Conservation (phyloP, 30 jellyfish, hydroid and myxozoan genomes). For the Nemopilema nomurai region DNA sequence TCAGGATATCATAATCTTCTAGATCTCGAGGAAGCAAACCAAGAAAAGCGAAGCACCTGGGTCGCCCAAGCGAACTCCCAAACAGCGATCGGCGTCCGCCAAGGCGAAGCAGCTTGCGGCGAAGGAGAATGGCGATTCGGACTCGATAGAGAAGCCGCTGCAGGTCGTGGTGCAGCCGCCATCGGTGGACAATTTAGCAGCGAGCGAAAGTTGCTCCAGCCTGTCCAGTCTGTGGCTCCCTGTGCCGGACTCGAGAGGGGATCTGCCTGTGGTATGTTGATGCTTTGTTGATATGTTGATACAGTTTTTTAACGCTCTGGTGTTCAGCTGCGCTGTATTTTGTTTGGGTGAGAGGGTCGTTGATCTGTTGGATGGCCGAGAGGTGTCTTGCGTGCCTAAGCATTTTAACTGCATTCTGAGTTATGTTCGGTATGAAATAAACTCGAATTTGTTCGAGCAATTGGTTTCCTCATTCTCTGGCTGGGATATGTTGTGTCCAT, state of each 20-base stretch:
- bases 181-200: conserved; percentile 65
- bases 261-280: conserved; percentile 49
- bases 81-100: conserved; percentile 19
- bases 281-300: background rate
- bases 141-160: conserved; percentile 57
- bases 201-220: conserved; percentile 79
- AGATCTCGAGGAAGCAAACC: conserved; percentile 48
- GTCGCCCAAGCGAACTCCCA: conserved; percentile 61
- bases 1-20: background rate
- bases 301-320: too few species aligned
- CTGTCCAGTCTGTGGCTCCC: conserved; percentile 84
- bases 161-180: conserved; percentile 79
- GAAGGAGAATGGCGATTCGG: conserved; percentile 50
- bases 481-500: too few species aligned
- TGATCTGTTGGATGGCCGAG: too few species aligned
- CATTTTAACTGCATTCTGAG: background rate
- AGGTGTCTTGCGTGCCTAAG: background rate
- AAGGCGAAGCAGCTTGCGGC: conserved; percentile 10
- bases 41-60: conserved; percentile 45
- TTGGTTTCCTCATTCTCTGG: too few species aligned
- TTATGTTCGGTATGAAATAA: too few species aligned
- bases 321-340: too few species aligned
- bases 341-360: too few species aligned
- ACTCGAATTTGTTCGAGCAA: too few species aligned
- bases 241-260: conserved; percentile 23